Base-by-base conservation (phyloP, 2,113 vertebrate genomes). In the Hydrochoerus hydrochaeris region DNA sequence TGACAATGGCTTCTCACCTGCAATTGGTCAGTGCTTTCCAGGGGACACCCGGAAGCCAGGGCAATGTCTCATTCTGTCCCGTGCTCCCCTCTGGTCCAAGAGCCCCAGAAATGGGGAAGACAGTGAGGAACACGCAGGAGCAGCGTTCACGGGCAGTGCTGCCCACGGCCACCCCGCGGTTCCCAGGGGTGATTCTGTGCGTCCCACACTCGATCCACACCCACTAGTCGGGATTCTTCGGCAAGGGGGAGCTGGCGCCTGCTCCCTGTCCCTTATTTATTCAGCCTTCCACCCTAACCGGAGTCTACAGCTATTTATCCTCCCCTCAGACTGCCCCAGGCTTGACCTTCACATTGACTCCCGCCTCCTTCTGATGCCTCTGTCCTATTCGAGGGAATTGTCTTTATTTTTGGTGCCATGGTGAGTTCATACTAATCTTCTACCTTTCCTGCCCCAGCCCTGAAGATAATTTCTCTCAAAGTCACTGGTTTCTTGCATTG, bases 241-340 rank as follows among this genome's bases (percentile, higher is more conserved):
- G 10, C 44, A 60, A 93, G 41, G 13, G 78, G 77, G 20, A 75
- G 4, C 22, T 20, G 0, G 0, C 54, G 7, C 13, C 28, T 91
- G 81, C 38, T 84, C 3, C 1, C 22, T 60, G 49, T 32, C 69
- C 69, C 22, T 75, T 65, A 52, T 81, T 88, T 91, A 60, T 58
- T 96, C 41, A 69, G 63, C 89, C 84, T 67, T 83, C 73, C 67
- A 94, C 24, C 65, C 17, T 94, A 73, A 78, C 57, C 32, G 57
- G 81, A 81, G 96, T 80, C 38, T 3, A 20, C 44, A 0, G 16
- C 41, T 54, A 49, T 85, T 85, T 94, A 85, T 89, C 84, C 93
- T 84, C 65, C 69, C 2, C 28, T 78, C 32, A 88, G 52, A 85
- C 65, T 86, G 32, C 63, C 46, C 75, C 71, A 86, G 58, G 75